These are phyloP conservation scores for Aphidius gifuensis DNA, from an alignment of 1,140 invertebrate species.

Conservation along the genomic window DNA sequence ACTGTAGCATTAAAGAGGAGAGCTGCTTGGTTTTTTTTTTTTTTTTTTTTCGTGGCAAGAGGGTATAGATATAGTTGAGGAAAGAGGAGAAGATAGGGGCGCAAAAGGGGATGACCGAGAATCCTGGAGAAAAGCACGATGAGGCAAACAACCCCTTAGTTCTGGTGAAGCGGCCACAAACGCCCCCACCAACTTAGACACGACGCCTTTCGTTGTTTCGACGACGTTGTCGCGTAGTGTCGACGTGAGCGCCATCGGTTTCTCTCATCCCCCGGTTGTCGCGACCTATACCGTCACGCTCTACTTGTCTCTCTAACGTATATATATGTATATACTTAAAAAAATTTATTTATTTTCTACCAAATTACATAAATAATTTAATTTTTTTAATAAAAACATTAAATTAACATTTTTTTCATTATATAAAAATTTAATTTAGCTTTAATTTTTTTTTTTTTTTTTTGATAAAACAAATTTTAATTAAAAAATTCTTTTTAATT, in stretches of 20 bases:
- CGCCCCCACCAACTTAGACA: slow-evolving; percentile 49
- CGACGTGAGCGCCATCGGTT: slow-evolving; percentile 39
- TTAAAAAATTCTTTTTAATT: background rate
- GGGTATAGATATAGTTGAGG: slow-evolving; percentile 9
- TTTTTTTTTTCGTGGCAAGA: background rate
- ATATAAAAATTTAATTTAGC: too few relatives aligned
- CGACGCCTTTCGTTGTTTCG: slow-evolving; percentile 38
- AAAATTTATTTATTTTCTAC: slow-evolving; percentile 1
- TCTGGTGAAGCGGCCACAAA: slow-evolving; percentile 52
- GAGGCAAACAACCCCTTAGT: slow-evolving; percentile 55
- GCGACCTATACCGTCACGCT: background rate
- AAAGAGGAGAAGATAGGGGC: slow-evolving; percentile 24
- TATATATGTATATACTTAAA: background rate
- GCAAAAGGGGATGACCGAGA: slow-evolving; percentile 30
- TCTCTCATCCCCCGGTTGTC: slow-evolving; percentile 10
- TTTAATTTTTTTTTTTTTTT: too few relatives aligned
- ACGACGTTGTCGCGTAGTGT: slow-evolving; percentile 20
- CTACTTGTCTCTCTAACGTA: background rate
- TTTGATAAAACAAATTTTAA: too few relatives aligned
- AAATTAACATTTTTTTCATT: too few relatives aligned
- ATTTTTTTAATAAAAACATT: background rate
- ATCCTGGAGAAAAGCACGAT: slow-evolving; percentile 41
- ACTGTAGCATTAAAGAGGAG: too few relatives aligned
- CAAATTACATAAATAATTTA: background rate
- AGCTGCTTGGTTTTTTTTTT: too few relatives aligned